Evolutionary conservation across 2,888 invertebrate species (phyloP).

Genomic region (Thelaira solivaga): DNA sequence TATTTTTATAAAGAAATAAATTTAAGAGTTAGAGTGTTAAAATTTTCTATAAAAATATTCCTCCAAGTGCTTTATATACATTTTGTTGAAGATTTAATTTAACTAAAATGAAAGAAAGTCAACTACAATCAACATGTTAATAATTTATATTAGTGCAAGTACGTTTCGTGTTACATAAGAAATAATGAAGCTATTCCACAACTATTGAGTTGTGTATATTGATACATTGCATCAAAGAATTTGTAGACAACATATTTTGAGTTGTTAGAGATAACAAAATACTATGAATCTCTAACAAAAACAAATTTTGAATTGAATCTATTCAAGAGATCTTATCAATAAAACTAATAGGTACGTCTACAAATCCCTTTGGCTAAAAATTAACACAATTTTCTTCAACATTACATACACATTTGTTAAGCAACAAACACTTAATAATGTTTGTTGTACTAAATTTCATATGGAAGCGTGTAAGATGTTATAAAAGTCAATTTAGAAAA

Average conservation of each 20-base stretch:
- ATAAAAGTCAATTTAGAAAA: background rate
- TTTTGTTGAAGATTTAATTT: too few relatives aligned
- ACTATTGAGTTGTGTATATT: background rate
- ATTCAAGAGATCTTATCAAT: background rate
- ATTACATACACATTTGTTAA: background rate
- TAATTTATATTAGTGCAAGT: too few relatives aligned
- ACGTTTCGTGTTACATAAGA: too few relatives aligned
- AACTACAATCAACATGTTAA: too few relatives aligned
- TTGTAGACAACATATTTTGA: constrained; percentile 9
- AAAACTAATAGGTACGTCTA: too few relatives aligned
- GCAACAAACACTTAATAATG: background rate
- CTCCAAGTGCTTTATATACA: too few relatives aligned
- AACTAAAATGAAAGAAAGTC: too few relatives aligned
- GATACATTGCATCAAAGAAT: constrained; percentile 19
- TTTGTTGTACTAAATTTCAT: background rate
- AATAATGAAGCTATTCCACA: too few relatives aligned
- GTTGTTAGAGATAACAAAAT: constrained; percentile 6
- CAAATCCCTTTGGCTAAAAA: background rate
- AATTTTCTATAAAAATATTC: too few relatives aligned
- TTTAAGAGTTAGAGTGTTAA: too few relatives aligned
- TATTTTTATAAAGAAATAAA: too few relatives aligned
- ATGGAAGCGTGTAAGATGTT: too few relatives aligned
- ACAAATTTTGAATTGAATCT: constrained; percentile 21
- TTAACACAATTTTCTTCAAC: background rate
- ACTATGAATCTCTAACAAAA: background rate